A percentile compares a stretch with the other conserved stretches of the same genome.
Evolutionary conservation across 2,113 vertebrate species (phyloP).

Genomic region (Peucedramus taeniatus): DNA sequence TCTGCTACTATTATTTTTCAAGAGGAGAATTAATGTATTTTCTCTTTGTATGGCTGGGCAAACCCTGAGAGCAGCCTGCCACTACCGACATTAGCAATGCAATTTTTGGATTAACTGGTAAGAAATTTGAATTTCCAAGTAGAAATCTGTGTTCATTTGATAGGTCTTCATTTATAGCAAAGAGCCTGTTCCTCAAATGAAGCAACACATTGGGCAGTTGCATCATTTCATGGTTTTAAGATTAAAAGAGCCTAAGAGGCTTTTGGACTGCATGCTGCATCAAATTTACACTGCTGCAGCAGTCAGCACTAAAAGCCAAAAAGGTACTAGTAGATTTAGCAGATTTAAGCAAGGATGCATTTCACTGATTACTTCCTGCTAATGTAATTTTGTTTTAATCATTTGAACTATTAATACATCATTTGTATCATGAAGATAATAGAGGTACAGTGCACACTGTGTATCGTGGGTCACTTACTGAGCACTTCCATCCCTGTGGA

Average conservation of each 20-base stretch:
- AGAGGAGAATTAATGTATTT: not conserved
- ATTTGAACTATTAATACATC: not conserved
- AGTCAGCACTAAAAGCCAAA: slow-evolving; percentile 38
- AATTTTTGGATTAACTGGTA: not conserved
- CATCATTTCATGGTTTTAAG: slow-evolving; percentile 26
- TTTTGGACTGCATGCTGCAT: slow-evolving; percentile 31
- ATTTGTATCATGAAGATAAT: not conserved
- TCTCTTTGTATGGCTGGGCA: not conserved
- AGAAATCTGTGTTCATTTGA: not conserved
- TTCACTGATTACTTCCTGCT: slow-evolving; percentile 64
- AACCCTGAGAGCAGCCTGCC: not conserved
- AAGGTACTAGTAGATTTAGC: slow-evolving; percentile 45
- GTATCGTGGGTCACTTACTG: not conserved
- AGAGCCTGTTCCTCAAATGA: not conserved
- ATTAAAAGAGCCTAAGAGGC: slow-evolving; percentile 56
- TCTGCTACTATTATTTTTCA: not conserved
- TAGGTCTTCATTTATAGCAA: not conserved
- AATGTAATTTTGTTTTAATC: slow-evolving; percentile 49
- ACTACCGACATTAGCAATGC: not conserved
- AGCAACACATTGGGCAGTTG: not conserved
- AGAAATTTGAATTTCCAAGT: not conserved
- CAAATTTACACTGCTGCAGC: slow-evolving; percentile 39
- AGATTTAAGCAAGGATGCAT: slow-evolving; percentile 54
- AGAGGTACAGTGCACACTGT: not conserved
- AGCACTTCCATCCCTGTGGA: not conserved